Percentiles rank a stretch among this genome's conserved stretches.
Conservation (phyloP, 2,113 vertebrate genomes). For the Sorex araneus region DNA sequence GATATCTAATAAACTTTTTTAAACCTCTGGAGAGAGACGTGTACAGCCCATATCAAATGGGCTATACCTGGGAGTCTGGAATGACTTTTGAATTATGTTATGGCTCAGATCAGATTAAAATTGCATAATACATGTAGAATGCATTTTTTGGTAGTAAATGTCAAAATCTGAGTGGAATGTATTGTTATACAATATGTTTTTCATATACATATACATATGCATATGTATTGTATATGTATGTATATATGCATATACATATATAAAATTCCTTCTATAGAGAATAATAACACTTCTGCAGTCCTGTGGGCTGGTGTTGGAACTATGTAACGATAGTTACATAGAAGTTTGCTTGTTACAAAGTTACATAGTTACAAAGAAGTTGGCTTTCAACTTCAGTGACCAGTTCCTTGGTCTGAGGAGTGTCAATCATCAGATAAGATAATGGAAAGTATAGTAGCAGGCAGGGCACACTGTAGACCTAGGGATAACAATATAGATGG, state of each 20-base stretch:
- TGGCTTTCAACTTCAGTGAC: background rate
- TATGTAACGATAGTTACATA: constrained; percentile 24
- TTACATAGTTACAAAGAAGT: too few relatives aligned
- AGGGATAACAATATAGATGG: too few relatives aligned
- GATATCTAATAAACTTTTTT: background rate
- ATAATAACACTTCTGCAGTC: background rate
- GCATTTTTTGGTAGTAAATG: background rate
- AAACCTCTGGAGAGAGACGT: constrained; percentile 1
- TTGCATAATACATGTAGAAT: background rate
- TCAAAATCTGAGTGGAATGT: background rate
- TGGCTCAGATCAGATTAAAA: constrained; percentile 18
- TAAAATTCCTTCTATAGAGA: background rate
- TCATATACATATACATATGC: background rate
- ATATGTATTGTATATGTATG: too few relatives aligned
- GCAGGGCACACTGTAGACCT: too few relatives aligned
- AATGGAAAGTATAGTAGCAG: background rate
- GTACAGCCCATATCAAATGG: background rate
- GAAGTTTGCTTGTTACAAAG: too few relatives aligned
- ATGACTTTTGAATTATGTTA: background rate
- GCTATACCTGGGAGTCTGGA: constrained; percentile 8
- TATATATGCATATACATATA: background rate
- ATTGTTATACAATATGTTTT: constrained; percentile 20
- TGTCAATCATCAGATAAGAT: background rate
- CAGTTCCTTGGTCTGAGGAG: background rate
- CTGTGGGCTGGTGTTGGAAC: constrained; percentile 11